These are phyloP conservation scores for Micronisus gabar DNA, from an alignment of 2,113 vertebrate species.

Conservation along the genomic window DNA sequence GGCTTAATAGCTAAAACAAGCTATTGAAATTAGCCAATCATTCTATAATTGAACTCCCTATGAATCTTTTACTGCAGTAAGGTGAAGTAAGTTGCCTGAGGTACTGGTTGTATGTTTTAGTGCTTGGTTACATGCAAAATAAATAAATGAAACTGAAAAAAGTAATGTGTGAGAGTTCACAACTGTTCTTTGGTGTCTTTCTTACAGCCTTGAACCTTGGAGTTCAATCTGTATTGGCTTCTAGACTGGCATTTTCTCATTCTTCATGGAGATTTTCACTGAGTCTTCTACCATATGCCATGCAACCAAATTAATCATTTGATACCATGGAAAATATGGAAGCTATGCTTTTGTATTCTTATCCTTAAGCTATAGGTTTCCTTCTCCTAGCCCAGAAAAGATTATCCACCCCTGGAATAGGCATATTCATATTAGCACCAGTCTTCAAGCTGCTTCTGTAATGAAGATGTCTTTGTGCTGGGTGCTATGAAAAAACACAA, in stretches of 20 bases:
- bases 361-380: not conserved
- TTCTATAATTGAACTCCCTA: conserved; percentile 61
- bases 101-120: not conserved
- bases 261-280: not conserved
- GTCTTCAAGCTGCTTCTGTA: not conserved
- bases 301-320: not conserved
- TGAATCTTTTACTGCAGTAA: conserved; percentile 48
- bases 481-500: not conserved
- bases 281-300: not conserved
- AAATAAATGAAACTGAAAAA: not conserved
- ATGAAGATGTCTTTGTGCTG: not conserved
- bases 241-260: not conserved
- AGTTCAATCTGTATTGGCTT: not conserved
- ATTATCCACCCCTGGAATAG: not conserved
- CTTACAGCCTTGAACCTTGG: not conserved
- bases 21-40: conserved; percentile 62
- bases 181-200: not conserved
- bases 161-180: not conserved
- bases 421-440: not conserved
- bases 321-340: not conserved
- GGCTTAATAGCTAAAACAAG: conserved; percentile 68
- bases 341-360: accelerated
- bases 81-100: conserved; percentile 40
- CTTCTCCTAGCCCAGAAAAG: not conserved
- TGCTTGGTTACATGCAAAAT: not conserved